phyloP scores from a whole-genome alignment of 1,140 invertebrate species.

The Adoxophyes honmai region DNA sequence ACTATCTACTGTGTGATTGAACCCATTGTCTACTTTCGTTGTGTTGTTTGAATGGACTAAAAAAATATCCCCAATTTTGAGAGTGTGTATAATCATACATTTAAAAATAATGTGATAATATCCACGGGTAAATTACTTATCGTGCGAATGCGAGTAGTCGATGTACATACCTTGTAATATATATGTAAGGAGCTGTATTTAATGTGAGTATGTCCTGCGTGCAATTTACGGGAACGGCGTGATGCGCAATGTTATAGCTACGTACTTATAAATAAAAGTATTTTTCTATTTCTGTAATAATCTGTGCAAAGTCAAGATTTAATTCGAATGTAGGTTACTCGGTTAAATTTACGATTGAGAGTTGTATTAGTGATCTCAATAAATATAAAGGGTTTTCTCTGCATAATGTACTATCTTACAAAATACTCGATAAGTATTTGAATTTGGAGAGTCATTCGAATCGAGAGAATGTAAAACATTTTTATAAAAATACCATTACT shows the following conservation, averaged over 20 bases:
- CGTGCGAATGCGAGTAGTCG: slow-evolving; percentile 26
- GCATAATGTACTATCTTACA: background rate
- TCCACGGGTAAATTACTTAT: slow-evolving; percentile 30
- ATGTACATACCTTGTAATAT: slow-evolving; percentile 68
- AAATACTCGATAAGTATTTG: too few relatives aligned
- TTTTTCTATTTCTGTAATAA: slow-evolving; percentile 7
- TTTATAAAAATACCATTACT: too few relatives aligned
- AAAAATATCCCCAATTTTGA: slow-evolving; percentile 4
- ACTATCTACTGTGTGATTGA: background rate
- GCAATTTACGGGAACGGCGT: slow-evolving; percentile 43
- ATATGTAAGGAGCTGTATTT: slow-evolving; percentile 53
- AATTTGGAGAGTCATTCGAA: too few relatives aligned
- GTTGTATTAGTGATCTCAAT: background rate
- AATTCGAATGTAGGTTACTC: background rate
- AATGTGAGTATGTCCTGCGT: slow-evolving; percentile 44
- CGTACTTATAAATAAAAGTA: slow-evolving; percentile 9
- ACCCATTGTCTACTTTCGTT: background rate
- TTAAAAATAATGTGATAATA: slow-evolving; percentile 39
- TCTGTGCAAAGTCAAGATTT: background rate
- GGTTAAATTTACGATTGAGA: background rate
- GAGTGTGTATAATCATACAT: slow-evolving; percentile 17
- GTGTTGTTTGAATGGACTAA: slow-evolving; percentile 13
- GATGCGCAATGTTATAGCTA: background rate
- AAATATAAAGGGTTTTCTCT: background rate
- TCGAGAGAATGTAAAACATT: too few relatives aligned